A percentile compares a stretch with the other conserved stretches of the same genome.
phyloP scores from a whole-genome alignment of 2,888 invertebrate genomes.

The Hipparchia sbordonii region DNA sequence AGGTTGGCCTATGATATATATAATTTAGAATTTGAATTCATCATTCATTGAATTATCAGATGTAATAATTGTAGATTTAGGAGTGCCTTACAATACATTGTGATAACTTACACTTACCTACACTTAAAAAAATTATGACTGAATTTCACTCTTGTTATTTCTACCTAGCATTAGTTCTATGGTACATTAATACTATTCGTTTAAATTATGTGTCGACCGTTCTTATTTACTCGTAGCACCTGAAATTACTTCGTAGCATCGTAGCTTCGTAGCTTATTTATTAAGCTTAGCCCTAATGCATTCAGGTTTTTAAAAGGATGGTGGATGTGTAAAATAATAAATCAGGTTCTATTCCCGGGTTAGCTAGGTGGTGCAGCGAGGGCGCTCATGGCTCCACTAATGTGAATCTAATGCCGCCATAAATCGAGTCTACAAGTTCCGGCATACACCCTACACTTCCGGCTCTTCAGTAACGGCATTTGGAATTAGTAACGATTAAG shows the following conservation, averaged over 20 bases:
- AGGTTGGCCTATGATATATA: too few species aligned
- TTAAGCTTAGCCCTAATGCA: background rate
- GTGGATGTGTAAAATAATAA: constrained; percentile 29
- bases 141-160: background rate
- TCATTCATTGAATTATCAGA: background rate
- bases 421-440: constrained; percentile 58
- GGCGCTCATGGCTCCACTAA: constrained; percentile 37
- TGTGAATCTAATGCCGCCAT: constrained; percentile 74
- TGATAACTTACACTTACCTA: too few species aligned
- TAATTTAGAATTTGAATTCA: too few species aligned
- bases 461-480: constrained; percentile 54
- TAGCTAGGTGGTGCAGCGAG: constrained; percentile 30
- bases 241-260: constrained; percentile 4
- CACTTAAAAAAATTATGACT: too few species aligned
- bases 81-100: background rate
- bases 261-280: constrained; percentile 11
- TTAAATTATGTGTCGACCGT: background rate
- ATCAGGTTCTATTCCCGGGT: constrained; percentile 29
- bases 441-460: constrained; percentile 50
- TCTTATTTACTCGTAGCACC: background rate
- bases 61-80: background rate
- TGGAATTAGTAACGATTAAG: constrained; percentile 76
- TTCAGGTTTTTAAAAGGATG: background rate
- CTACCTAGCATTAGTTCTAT: background rate
- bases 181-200: background rate